A percentile compares a stretch with the other conserved stretches of the same genome.
phyloP scores from a whole-genome alignment of 2,888 invertebrate genomes.

The Lycaena phlaeas region DNA sequence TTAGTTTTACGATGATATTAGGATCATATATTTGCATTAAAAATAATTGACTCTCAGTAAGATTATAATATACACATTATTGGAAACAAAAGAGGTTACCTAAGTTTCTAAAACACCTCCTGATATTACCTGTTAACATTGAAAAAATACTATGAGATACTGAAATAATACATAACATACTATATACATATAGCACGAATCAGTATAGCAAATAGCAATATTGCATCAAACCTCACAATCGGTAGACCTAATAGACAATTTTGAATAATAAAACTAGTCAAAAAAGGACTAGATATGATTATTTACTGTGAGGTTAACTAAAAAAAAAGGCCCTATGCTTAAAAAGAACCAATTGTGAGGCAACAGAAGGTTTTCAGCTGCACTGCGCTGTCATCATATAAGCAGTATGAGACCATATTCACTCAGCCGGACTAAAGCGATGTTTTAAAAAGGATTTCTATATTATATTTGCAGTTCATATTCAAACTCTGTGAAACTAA shows the following conservation, averaged over 20 bases:
- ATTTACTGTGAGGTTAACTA: constrained; percentile 14
- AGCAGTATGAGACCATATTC: no score
- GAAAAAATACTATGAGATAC: constrained; percentile 9
- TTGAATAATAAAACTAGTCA: constrained; percentile 24
- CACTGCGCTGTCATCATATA: constrained; percentile 64
- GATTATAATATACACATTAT: no score
- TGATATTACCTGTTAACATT: constrained; percentile 14
- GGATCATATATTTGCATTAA: no score
- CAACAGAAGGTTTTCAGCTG: constrained; percentile 59
- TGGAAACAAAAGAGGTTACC: no score
- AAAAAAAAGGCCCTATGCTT: constrained; percentile 36
- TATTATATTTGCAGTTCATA: no score
- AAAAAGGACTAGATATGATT: constrained; percentile 11
- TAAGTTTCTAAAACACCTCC: not conserved
- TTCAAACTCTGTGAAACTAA: no score
- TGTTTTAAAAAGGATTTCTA: not conserved
- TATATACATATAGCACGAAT: constrained; percentile 18
- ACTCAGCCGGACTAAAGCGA: no score
- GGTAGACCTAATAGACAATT: constrained; percentile 48
- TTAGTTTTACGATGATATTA: not conserved
- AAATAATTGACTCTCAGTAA: no score
- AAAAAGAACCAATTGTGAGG: constrained; percentile 33
- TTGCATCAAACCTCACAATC: constrained; percentile 56
- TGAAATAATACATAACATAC: not conserved
- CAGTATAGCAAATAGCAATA: constrained; percentile 32